Conservation (phyloP, 2,113 vertebrate genomes). For the Charadrius vociferus region DNA sequence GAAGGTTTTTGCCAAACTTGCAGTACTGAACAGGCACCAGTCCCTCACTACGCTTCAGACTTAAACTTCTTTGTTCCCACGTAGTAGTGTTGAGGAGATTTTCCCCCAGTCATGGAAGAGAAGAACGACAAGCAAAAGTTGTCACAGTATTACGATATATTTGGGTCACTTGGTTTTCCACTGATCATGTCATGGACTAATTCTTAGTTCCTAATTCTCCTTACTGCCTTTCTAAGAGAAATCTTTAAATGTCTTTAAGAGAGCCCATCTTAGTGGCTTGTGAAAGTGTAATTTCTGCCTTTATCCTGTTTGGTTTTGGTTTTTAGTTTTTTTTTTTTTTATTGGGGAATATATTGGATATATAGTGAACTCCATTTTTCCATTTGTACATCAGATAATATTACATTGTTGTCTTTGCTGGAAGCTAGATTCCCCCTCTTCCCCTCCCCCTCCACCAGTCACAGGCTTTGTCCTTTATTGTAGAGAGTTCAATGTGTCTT, state of each 20-base stretch:
- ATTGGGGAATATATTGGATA: neutral
- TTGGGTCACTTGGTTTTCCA: neutral
- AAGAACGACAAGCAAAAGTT: neutral
- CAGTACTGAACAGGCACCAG: neutral
- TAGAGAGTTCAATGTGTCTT: constrained; percentile 10
- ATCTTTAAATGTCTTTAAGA: neutral
- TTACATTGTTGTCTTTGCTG: constrained; percentile 47
- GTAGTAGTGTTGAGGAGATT: neutral
- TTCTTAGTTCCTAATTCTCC: neutral
- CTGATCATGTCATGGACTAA: neutral
- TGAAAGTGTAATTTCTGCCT: neutral
- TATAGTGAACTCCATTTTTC: neutral
- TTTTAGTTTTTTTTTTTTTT: neutral
- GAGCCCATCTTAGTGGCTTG: neutral
- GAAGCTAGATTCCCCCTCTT: constrained; percentile 34
- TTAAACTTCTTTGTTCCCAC: neutral
- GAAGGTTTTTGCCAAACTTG: neutral
- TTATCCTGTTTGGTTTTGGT: neutral
- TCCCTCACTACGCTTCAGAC: neutral
- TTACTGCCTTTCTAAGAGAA: neutral
- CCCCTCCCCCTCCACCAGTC: neutral
- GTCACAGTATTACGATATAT: neutral
- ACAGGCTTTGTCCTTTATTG: constrained; percentile 40
- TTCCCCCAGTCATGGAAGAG: neutral
- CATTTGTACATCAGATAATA: constrained; percentile 33